These are phyloP conservation scores for Ruditapes philippinarum DNA, from an alignment of 1,140 invertebrate species.

Conservation along the genomic window DNA sequence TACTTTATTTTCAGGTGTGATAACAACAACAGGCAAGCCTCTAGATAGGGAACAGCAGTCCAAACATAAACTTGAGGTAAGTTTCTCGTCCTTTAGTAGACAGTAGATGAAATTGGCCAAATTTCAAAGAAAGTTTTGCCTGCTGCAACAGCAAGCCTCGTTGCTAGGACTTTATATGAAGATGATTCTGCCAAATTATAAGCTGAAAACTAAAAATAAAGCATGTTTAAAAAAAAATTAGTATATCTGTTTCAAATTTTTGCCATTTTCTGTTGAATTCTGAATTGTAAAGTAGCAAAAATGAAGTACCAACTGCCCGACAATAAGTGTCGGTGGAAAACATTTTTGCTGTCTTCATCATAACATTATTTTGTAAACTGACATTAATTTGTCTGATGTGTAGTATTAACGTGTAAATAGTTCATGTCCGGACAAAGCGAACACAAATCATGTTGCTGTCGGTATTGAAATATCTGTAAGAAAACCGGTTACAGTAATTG, in stretches of 20 bases:
- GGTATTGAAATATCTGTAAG: neutral
- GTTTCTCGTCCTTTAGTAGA: conserved; percentile 7
- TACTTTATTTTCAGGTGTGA: conserved; percentile 70
- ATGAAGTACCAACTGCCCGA: too few relatives aligned
- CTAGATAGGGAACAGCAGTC: conserved; percentile 87
- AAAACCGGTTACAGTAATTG: neutral
- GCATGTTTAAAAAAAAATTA: too few relatives aligned
- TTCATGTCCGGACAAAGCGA: neutral
- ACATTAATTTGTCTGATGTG: neutral
- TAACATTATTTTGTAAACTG: neutral
- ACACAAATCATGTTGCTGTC: neutral
- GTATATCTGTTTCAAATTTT: too few relatives aligned
- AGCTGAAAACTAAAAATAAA: too few relatives aligned
- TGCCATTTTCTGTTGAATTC: too few relatives aligned
- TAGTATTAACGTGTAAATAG: neutral
- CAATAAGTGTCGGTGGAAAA: neutral
- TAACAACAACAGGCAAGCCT: conserved; percentile 80
- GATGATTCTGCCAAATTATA: too few relatives aligned
- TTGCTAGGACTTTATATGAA: too few relatives aligned
- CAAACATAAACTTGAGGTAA: conserved; percentile 83
- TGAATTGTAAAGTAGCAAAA: too few relatives aligned
- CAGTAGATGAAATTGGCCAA: too few relatives aligned
- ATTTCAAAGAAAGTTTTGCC: too few relatives aligned
- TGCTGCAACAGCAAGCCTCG: too few relatives aligned
- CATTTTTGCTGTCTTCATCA: neutral